These are phyloP conservation scores for Elysia chlorotica DNA, from an alignment of 1,140 invertebrate genomes.

Conservation along the genomic window DNA sequence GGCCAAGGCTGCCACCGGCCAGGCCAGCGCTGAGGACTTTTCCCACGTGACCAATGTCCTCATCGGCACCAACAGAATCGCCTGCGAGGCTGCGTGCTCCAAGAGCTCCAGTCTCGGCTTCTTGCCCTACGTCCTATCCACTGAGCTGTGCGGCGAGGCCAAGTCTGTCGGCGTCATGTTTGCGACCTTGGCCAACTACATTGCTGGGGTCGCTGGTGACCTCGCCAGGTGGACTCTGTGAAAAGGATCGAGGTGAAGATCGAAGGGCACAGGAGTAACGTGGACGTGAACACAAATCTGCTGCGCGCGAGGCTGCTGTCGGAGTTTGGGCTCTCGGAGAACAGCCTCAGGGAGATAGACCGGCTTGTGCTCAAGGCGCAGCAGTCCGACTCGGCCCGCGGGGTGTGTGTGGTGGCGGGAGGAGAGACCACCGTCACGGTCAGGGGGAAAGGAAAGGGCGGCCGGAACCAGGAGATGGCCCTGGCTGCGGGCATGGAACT, in stretches of 20 bases:
- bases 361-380: constrained; percentile 22
- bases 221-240: background rate
- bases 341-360: constrained; percentile 24
- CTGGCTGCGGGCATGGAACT: constrained; percentile 71
- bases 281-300: no score
- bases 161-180: constrained; percentile 56
- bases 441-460: constrained; percentile 75
- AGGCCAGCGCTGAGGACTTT: constrained; percentile 18
- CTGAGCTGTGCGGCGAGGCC: constrained; percentile 76
- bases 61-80: constrained; percentile 81
- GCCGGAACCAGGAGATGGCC: constrained; percentile 91
- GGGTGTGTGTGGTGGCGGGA: constrained; percentile 73
- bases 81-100: constrained; percentile 69
- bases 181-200: background rate
- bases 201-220: background rate
- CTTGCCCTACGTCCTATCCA: constrained; percentile 70
- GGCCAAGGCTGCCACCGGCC: background rate
- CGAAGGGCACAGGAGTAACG: background rate
- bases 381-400: constrained; percentile 32
- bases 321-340: background rate
- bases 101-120: constrained; percentile 67
- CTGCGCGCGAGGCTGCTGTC: background rate
- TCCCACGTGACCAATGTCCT: constrained; percentile 70
- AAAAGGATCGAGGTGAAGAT: background rate
- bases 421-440: constrained; percentile 92